phyloP scores from a whole-genome alignment of 2,888 invertebrate genomes.

The Dysmachus trigonus region DNA sequence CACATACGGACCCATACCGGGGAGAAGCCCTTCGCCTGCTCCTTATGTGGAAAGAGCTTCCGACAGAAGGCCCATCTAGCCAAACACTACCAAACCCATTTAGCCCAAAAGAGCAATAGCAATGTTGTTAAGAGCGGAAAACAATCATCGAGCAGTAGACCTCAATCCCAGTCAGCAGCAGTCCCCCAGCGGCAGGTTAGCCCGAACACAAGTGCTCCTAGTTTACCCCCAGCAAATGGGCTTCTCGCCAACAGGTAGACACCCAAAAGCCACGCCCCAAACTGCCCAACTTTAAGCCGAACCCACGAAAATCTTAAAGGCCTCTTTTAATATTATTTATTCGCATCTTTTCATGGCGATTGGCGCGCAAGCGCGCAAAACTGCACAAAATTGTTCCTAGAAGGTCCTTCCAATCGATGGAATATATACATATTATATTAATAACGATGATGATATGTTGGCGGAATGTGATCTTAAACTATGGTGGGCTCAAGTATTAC shows the following conservation, averaged over 20 bases:
- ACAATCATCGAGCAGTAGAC: slow-evolving; percentile 47
- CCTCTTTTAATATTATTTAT: background rate
- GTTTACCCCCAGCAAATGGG: slow-evolving; percentile 61
- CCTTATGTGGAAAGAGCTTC: slow-evolving; percentile 92
- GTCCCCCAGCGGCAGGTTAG: background rate
- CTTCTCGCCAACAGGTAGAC: slow-evolving; percentile 62
- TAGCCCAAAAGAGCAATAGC: slow-evolving; percentile 82
- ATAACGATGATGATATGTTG: background rate
- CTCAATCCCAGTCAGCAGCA: background rate
- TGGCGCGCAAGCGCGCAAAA: background rate
- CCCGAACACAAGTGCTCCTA: slow-evolving; percentile 49
- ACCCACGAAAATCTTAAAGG: background rate
- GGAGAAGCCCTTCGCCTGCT: slow-evolving; percentile 96
- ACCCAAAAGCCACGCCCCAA: background rate
- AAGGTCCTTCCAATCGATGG: background rate
- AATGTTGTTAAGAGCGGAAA: slow-evolving; percentile 68
- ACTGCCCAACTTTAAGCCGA: background rate
- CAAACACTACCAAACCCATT: slow-evolving; percentile 92
- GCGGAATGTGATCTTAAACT: background rate
- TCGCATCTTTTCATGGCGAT: background rate
- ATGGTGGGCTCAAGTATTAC: slow-evolving; percentile 37
- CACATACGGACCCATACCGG: slow-evolving; percentile 98
- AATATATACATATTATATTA: too few species aligned
- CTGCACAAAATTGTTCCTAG: slow-evolving; percentile 27
- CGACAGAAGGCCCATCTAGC: slow-evolving; percentile 91